Evolutionary conservation across 2,888 invertebrate genomes (phyloP).

Genomic region (Drosophila mettleri): DNA sequence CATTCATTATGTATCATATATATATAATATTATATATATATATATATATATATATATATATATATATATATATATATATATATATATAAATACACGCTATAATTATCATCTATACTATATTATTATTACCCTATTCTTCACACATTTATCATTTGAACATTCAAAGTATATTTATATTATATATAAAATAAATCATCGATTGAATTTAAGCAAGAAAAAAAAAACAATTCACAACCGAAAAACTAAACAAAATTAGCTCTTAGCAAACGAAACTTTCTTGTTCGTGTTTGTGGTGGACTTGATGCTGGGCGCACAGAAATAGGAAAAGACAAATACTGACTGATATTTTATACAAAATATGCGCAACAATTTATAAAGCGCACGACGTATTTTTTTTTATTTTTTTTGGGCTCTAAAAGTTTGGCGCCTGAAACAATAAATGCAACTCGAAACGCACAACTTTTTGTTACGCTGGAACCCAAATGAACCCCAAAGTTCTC

Average conservation of each 20-base stretch:
- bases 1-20: too few relatives aligned
- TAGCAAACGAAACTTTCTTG: neutral
- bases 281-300: constrained; percentile 6
- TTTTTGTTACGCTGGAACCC: constrained; percentile 34
- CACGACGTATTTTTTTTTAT: neutral
- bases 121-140: too few relatives aligned
- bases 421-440: constrained; percentile 57
- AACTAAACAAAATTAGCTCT: neutral
- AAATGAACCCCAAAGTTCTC: constrained; percentile 8
- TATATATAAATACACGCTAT: too few relatives aligned
- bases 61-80: too few relatives aligned
- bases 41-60: too few relatives aligned
- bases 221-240: too few relatives aligned
- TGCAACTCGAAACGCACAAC: constrained; percentile 44
- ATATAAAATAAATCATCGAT: too few relatives aligned
- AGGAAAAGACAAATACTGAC: constrained; percentile 13
- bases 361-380: constrained; percentile 31
- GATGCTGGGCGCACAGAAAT: neutral
- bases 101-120: too few relatives aligned
- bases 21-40: too few relatives aligned
- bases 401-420: constrained; percentile 42
- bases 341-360: constrained; percentile 7
- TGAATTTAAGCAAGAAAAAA: too few relatives aligned
- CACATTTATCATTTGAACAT: too few relatives aligned
- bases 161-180: too few relatives aligned